These are phyloP conservation scores for Peromyscus californicus DNA, from an alignment of 2,113 vertebrate genomes.

Conservation along the genomic window DNA sequence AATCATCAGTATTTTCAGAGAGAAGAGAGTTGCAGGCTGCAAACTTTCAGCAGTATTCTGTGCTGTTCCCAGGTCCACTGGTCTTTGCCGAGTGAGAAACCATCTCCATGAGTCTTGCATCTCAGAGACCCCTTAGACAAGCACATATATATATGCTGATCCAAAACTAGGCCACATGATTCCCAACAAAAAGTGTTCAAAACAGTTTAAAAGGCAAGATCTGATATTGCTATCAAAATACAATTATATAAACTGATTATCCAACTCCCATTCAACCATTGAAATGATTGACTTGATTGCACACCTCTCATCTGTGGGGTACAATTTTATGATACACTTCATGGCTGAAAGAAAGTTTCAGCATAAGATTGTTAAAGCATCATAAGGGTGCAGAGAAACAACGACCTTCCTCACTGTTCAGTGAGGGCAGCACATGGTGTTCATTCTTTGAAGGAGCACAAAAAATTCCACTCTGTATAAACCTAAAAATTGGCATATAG, in stretches of 20 bases:
- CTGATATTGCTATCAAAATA: neutral
- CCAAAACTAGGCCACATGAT: too few species aligned
- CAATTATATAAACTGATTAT: neutral
- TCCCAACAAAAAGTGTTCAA: neutral
- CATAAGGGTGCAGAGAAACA: neutral
- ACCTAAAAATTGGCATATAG: neutral
- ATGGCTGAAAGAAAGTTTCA: neutral
- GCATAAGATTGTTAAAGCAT: neutral
- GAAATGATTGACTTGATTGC: neutral
- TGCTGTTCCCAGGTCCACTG: too few species aligned
- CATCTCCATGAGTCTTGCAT: too few species aligned
- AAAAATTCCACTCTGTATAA: neutral
- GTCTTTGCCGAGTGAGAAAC: too few species aligned
- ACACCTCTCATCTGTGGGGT: neutral
- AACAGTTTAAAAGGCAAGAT: neutral
- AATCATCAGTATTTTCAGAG: too few species aligned
- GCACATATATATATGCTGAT: too few species aligned
- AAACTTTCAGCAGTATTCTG: too few species aligned
- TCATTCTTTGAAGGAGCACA: neutral
- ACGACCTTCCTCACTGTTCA: neutral
- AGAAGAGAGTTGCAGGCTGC: too few species aligned
- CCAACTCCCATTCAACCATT: neutral
- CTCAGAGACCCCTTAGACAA: too few species aligned
- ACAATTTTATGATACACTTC: neutral
- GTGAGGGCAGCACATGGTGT: neutral